These are phyloP conservation scores for Heliconius melpomene DNA, from an alignment of 1,140 invertebrate species.

Conservation along the genomic window DNA sequence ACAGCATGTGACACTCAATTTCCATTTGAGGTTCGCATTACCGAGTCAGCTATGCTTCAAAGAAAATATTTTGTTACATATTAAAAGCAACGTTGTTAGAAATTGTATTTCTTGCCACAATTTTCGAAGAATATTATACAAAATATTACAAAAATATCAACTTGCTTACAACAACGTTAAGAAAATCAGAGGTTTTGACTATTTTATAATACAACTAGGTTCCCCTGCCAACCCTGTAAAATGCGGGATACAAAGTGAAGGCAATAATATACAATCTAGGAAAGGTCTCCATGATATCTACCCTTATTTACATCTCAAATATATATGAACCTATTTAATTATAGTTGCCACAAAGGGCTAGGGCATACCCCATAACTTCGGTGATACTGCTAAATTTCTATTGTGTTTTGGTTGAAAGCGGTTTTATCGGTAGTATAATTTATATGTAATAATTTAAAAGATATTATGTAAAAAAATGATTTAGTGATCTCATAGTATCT, in stretches of 20 bases:
- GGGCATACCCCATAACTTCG: conserved; percentile 4
- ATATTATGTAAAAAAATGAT: no score
- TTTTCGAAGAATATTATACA: background rate
- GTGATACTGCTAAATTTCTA: conserved; percentile 15
- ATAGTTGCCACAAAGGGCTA: conserved; percentile 24
- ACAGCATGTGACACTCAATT: conserved; percentile 2
- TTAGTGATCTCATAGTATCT: no score
- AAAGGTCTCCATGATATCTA: conserved; percentile 2
- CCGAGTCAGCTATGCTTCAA: background rate
- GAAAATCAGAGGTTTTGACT: no score
- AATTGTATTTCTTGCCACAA: background rate
- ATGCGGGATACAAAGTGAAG: no score
- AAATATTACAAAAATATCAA: no score
- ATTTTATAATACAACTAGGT: no score
- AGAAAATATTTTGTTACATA: conserved; percentile 1
- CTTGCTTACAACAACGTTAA: no score
- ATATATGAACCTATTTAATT: conserved; percentile 17
- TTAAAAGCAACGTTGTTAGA: background rate
- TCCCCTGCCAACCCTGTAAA: no score
- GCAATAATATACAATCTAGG: background rate
- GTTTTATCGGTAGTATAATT: background rate
- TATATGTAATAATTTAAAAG: background rate
- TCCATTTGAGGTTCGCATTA: background rate
- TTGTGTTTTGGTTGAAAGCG: conserved; percentile 18
- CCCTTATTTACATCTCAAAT: conserved; percentile 20